These are phyloP conservation scores for Aspiorhynchus laticeps DNA, from an alignment of 2,113 vertebrate species.

Conservation along the genomic window DNA sequence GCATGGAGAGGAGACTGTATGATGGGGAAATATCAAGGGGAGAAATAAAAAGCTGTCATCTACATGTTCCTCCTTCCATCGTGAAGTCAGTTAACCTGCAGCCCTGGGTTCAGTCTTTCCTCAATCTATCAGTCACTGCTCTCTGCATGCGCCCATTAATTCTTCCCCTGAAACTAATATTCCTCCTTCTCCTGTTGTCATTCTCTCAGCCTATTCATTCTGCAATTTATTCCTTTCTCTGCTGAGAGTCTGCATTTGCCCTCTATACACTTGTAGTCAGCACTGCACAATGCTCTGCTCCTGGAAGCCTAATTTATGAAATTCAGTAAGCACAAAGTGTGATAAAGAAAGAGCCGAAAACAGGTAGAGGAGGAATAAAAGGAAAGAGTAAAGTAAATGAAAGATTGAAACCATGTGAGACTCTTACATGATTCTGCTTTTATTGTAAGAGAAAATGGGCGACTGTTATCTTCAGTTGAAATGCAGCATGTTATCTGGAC, in stretches of 20 bases:
- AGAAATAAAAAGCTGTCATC: constrained; percentile 25
- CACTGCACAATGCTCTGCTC: constrained; percentile 11
- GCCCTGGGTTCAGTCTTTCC: background rate
- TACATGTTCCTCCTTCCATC: constrained; percentile 8
- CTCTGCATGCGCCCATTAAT: constrained; percentile 22
- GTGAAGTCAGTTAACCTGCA: constrained; percentile 30
- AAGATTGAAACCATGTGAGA: background rate
- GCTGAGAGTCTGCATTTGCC: constrained; percentile 6
- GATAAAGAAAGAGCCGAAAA: constrained; percentile 27
- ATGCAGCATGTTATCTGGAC: background rate
- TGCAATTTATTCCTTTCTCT: background rate
- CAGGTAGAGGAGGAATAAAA: constrained; percentile 18
- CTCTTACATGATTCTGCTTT: constrained; percentile 17
- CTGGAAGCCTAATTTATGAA: constrained; percentile 35
- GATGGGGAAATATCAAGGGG: background rate
- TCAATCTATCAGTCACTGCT: constrained; percentile 27
- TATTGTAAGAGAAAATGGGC: background rate
- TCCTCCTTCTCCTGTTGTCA: background rate
- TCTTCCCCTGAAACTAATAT: constrained; percentile 8
- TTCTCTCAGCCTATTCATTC: background rate
- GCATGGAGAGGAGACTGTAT: background rate
- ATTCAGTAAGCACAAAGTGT: background rate
- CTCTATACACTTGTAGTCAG: constrained; percentile 21
- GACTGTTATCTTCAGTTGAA: background rate
- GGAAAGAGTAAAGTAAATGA: constrained; percentile 36